Conservation (phyloP, 2,113 vertebrate genomes). For the Oenanthe oenanthe region DNA sequence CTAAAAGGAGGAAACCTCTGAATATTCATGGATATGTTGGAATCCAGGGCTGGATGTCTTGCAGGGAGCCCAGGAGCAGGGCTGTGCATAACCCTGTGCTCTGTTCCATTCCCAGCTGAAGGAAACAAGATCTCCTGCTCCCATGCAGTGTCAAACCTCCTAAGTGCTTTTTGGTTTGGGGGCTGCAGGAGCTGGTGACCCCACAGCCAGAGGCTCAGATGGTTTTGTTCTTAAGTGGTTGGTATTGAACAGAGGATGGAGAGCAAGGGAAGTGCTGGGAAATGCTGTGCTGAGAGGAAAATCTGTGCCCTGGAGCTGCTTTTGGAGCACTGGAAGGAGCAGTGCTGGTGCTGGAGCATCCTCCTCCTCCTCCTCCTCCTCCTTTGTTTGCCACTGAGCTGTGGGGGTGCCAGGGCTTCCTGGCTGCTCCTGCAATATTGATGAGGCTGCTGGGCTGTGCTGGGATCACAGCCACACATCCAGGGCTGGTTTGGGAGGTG, state of each 20-base stretch:
- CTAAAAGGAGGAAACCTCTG: background rate
- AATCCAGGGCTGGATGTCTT: background rate
- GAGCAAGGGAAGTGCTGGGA: background rate
- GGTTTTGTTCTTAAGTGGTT: background rate
- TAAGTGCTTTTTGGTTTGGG: background rate
- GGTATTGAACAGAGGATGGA: background rate
- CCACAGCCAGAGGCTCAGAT: background rate
- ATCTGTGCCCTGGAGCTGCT: background rate
- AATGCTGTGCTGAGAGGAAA: background rate
- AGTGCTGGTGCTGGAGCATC: background rate
- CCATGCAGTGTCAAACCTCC: background rate
- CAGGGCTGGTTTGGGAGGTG: accelerated
- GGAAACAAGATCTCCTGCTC: conserved; percentile 30
- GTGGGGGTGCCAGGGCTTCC: conserved; percentile 28
- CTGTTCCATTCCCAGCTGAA: background rate
- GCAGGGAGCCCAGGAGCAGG: background rate
- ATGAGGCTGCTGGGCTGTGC: background rate
- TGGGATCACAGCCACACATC: background rate
- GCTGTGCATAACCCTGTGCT: background rate
- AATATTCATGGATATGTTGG: accelerated
- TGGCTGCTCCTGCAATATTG: conserved; percentile 25
- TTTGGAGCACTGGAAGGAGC: background rate
- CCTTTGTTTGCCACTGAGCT: background rate
- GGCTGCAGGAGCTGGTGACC: background rate
- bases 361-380: background rate